phyloP scores from a whole-genome alignment of 2,113 vertebrate species.

The Pantherophis guttatus region DNA sequence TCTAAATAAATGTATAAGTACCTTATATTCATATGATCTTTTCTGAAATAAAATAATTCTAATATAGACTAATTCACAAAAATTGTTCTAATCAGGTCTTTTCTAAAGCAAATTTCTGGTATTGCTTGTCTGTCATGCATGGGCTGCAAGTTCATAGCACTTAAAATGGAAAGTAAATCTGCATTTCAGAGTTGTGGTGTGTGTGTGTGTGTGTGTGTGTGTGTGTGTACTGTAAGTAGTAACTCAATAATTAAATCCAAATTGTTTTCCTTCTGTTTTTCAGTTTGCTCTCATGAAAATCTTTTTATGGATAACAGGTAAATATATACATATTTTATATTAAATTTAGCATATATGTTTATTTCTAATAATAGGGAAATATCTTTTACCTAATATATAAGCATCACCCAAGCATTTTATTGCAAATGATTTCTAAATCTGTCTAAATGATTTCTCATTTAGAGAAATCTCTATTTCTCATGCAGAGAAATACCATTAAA shows the following conservation, averaged over 20 bases:
- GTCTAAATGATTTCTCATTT: background rate
- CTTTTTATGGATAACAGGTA: slow-evolving; percentile 88
- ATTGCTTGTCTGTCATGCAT: slow-evolving; percentile 36
- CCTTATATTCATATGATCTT: slow-evolving; percentile 15
- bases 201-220: no score
- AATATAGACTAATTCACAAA: slow-evolving; percentile 49
- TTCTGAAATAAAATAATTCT: slow-evolving; percentile 38
- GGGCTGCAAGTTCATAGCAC: slow-evolving; percentile 54
- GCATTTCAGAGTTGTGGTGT: slow-evolving; percentile 42
- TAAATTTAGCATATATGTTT: slow-evolving; percentile 29
- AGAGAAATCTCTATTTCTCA: no score
- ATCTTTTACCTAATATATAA: background rate
- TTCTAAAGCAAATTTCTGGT: background rate
- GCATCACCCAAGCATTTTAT: background rate
- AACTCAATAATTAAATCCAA: slow-evolving; percentile 69
- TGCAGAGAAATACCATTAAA: background rate
- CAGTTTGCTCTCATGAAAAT: slow-evolving; percentile 83
- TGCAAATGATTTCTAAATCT: no score
- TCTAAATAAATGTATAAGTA: background rate
- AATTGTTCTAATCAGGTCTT: background rate
- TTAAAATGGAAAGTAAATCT: slow-evolving; percentile 63
- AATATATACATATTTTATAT: slow-evolving; percentile 51
- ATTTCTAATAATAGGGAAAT: background rate
- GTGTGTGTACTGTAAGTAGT: slow-evolving; percentile 15
- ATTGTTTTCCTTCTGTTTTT: slow-evolving; percentile 74